Evolutionary conservation across 2,888 invertebrate genomes (phyloP).

Genomic region (Esperia sulphurella): DNA sequence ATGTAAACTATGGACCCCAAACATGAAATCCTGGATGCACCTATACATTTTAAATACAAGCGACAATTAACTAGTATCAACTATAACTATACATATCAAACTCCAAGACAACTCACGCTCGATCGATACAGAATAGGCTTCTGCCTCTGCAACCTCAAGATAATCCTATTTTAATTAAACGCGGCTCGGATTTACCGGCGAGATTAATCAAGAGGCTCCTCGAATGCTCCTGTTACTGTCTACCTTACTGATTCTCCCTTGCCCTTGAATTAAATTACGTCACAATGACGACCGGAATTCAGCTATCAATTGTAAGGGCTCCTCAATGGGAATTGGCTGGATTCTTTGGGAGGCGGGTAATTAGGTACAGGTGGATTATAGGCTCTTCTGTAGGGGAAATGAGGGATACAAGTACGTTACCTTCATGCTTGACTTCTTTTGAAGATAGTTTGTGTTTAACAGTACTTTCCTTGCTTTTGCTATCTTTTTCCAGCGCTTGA

Average conservation of each 20-base stretch:
- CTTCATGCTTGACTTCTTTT: too few species aligned
- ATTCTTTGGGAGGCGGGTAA: conserved; percentile 8
- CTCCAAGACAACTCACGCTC: not conserved
- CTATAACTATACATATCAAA: too few species aligned
- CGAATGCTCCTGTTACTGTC: conserved; percentile 1
- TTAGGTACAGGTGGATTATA: conserved; percentile 15
- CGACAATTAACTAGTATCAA: too few species aligned
- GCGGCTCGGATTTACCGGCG: conserved; percentile 43
- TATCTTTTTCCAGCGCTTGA: too few species aligned
- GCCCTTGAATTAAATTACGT: conserved; percentile 19
- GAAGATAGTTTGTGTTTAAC: too few species aligned
- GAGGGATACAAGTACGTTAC: too few species aligned
- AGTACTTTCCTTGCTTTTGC: too few species aligned
- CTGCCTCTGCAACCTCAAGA: conserved; percentile 41
- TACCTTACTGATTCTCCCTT: not conserved
- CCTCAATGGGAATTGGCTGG: conserved; percentile 13
- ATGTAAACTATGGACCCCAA: too few species aligned
- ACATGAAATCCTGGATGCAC: too few species aligned
- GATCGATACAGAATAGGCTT: conserved; percentile 11
- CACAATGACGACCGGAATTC: conserved; percentile 16
- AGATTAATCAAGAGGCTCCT: conserved; percentile 56
- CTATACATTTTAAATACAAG: too few species aligned
- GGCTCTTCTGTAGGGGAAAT: not conserved
- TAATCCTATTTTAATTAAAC: conserved; percentile 70
- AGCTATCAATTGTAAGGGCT: conserved; percentile 11